Conservation (phyloP, 2,797 vertebrate genomes). For the Hemitrygon akajei region DNA sequence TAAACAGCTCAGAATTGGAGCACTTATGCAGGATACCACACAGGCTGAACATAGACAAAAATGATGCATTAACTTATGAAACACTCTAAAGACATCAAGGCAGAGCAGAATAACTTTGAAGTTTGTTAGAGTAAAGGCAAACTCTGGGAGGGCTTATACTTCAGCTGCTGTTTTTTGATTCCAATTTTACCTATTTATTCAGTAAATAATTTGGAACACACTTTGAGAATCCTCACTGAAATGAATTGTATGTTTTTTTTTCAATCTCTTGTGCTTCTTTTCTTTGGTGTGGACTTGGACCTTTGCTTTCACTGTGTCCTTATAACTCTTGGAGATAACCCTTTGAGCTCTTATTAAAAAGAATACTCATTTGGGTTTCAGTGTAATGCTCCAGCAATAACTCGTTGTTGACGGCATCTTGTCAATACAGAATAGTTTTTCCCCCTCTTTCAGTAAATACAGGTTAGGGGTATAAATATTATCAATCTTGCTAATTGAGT, state of each 20-base stretch:
- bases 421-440: not conserved
- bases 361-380: not conserved
- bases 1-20: not conserved
- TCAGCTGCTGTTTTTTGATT: not conserved
- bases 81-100: not conserved
- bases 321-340: not conserved
- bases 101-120: not conserved
- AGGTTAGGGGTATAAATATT: slow-evolving; percentile 26
- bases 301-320: not conserved
- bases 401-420: slow-evolving; percentile 6
- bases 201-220: not conserved
- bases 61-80: not conserved
- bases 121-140: not conserved
- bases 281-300: not conserved
- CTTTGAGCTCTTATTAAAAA: not conserved
- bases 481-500: slow-evolving; percentile 37
- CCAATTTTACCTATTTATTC: not conserved
- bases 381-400: not conserved
- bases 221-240: not conserved
- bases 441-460: slow-evolving; percentile 18
- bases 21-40: not conserved
- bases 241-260: not conserved
- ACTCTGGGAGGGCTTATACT: not conserved
- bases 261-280: not conserved
- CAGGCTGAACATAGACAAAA: not conserved